Evolutionary conservation across 2,113 vertebrate genomes (phyloP), one percentile per base, ranked within the genome.

Genomic region (Seriola aureovittata): DNA sequence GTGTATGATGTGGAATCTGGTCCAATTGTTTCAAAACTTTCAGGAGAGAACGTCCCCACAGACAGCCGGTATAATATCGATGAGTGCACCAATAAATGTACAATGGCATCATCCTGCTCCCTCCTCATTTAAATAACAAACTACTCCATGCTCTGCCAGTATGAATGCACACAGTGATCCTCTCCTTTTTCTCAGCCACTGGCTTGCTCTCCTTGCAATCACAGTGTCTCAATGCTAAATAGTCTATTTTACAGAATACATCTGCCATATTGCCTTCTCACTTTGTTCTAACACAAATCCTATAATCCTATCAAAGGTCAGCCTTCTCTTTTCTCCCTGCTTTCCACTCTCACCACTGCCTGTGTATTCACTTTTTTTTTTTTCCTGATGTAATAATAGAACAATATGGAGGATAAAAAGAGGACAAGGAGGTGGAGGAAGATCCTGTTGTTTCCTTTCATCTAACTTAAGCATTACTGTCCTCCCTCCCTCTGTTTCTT

Each of bases 261-360:
- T 91, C 79, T 81, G 75, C 86, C 88, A 90, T 91, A 90, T 91
- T 89, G 87, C 88, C 86, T 87, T 63, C 82, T 81, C 16, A 58
- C 80, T 91, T 88, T 91, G 73, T 91, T 92, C 76, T 54, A 75
- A 89, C 60, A 85, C 85, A 88, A 93, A 92, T 90, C 90, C 91
- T 82, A 87, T 93, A 94, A 93, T 92, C 90, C 89, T 80, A 80
- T 87, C 85, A 92, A 93, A 93, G 92, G 87, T 92, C 93, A 93
- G 72, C 67, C 32, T 69, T 74, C 83, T 70, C 84, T 82, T 55
- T 86, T 72, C 70, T 82, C 70, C 34, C 25, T 48, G 65, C 62
- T 58, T 64, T 64, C 65, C 12, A 8, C 77, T 78, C 84, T 85
- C 88, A 80, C 62, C 77, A 34, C 71, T 84, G 11, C 4, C 65